phyloP scores from a whole-genome alignment of 1,140 invertebrate genomes.

The Penaeus indicus region DNA sequence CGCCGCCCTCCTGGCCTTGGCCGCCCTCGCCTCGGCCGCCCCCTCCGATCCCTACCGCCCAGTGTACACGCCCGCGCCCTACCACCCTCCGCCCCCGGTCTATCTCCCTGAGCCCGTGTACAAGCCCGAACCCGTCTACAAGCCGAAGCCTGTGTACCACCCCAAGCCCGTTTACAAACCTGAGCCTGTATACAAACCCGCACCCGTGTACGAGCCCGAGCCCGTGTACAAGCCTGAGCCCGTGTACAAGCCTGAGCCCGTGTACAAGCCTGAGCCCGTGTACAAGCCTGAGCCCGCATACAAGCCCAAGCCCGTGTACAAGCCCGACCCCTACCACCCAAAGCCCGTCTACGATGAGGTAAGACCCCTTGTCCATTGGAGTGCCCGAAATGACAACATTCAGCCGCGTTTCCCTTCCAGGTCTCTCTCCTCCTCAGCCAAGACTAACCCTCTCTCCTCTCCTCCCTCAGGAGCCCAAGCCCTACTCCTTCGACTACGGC shows the following conservation, averaged over 20 bases:
- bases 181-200: slow-evolving; percentile 18
- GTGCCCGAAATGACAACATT: background rate
- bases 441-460: background rate
- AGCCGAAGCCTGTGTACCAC: slow-evolving; percentile 32
- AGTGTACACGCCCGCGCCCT: slow-evolving; percentile 44
- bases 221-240: slow-evolving; percentile 42
- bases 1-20: slow-evolving; percentile 6
- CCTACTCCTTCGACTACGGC: slow-evolving; percentile 68
- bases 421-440: background rate
- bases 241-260: slow-evolving; percentile 38
- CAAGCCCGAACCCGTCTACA: slow-evolving; percentile 40
- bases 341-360: background rate
- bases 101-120: slow-evolving; percentile 44
- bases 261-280: slow-evolving; percentile 34
- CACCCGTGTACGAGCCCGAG: slow-evolving; percentile 16
- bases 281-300: slow-evolving; percentile 8
- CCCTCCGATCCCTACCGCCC: slow-evolving; percentile 49
- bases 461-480: slow-evolving; percentile 62
- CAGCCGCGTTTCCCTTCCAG: background rate
- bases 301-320: slow-evolving; percentile 6
- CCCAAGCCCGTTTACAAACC: slow-evolving; percentile 43
- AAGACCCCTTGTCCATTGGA: background rate
- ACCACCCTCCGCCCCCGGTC: slow-evolving; percentile 28
- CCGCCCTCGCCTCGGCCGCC: background rate
- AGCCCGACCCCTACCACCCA: background rate